Percentiles rank a stretch among this genome's conserved stretches.
phyloP scores from a whole-genome alignment of 2,888 invertebrate genomes.

The Choristoneura rosaceana region DNA sequence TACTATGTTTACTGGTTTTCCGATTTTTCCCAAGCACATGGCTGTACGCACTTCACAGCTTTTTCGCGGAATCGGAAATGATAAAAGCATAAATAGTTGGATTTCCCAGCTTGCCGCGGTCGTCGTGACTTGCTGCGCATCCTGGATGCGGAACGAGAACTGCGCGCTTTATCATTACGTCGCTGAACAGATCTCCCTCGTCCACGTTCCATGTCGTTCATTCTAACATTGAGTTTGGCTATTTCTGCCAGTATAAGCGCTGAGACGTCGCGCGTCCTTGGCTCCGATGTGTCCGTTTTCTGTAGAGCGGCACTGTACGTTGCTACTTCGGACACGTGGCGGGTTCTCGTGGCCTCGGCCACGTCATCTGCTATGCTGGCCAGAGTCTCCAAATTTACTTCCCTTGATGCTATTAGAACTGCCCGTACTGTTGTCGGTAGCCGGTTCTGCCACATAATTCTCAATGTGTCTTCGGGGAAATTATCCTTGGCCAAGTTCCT shows the following conservation, averaged over 20 bases:
- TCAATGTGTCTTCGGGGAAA: constrained; percentile 11
- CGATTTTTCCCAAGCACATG: constrained; percentile 42
- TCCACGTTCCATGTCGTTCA: not conserved
- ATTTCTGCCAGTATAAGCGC: not conserved
- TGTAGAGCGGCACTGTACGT: no score
- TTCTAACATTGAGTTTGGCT: not conserved
- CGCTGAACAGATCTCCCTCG: not conserved
- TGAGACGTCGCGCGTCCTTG: not conserved
- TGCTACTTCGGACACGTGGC: constrained; percentile 2
- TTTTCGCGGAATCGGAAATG: constrained; percentile 40
- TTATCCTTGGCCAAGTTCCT: constrained; percentile 16
- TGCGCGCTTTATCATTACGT: no score
- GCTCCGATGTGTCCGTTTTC: not conserved
- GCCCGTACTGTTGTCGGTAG: constrained; percentile 30
- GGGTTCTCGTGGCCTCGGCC: constrained; percentile 7
- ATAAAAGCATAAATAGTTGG: constrained; percentile 43
- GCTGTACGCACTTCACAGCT: constrained; percentile 40
- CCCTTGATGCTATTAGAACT: constrained; percentile 15
- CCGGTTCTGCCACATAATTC: constrained; percentile 16
- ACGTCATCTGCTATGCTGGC: constrained; percentile 29
- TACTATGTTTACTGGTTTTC: constrained; percentile 39
- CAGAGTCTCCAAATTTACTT: constrained; percentile 11
- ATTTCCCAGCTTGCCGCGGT: not conserved
- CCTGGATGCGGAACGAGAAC: not conserved
- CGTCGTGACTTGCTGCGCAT: not conserved